Conservation (phyloP, 1,140 invertebrate genomes). For the Triops cancriformis region DNA sequence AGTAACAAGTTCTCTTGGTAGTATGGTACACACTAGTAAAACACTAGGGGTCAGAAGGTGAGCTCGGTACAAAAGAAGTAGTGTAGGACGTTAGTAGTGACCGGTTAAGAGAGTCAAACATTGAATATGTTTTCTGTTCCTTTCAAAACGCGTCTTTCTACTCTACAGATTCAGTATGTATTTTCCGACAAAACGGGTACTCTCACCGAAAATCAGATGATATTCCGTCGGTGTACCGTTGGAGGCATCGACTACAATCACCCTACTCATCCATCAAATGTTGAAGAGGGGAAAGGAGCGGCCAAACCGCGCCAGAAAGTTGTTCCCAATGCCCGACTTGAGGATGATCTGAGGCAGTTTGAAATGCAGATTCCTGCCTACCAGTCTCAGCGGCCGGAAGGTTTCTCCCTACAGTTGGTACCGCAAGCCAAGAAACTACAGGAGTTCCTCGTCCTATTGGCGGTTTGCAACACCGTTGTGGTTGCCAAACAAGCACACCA, state of each 20-base stretch:
- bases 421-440: constrained; percentile 51
- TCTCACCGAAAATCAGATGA: constrained; percentile 95
- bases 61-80: no score
- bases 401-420: constrained; percentile 28
- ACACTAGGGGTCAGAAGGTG: no score
- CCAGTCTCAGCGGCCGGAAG: constrained; percentile 20
- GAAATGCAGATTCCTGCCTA: constrained; percentile 32
- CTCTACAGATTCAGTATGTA: constrained; percentile 70
- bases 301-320: constrained; percentile 18
- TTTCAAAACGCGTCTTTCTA: constrained; percentile 19
- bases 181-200: constrained; percentile 98
- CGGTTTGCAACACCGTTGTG: constrained; percentile 93
- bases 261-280: constrained; percentile 35
- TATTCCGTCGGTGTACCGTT: constrained; percentile 82
- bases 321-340: constrained; percentile 19
- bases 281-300: neutral
- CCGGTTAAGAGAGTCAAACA: no score
- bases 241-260: constrained; percentile 82
- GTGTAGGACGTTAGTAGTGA: no score
- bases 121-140: constrained; percentile 25
- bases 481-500: constrained; percentile 81
- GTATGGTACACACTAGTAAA: no score
- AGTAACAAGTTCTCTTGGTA: no score
- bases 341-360: constrained; percentile 23
- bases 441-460: constrained; percentile 85